A percentile compares a stretch with the other conserved stretches of the same genome.
Conservation (phyloP, 2,888 invertebrate species). For the Eumerus sabulonum region DNA sequence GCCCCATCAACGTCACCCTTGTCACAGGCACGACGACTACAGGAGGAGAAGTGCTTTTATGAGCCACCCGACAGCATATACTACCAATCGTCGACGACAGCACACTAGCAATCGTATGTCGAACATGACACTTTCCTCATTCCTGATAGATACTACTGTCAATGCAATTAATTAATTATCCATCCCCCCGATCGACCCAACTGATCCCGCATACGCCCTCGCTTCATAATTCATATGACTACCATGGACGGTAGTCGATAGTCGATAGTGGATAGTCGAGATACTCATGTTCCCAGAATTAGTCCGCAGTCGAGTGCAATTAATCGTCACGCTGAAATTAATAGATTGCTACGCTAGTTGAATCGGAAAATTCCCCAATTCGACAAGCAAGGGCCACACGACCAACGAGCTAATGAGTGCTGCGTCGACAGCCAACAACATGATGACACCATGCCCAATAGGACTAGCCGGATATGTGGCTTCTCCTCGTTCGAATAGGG, state of each 20-base stretch:
- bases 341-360: conserved; percentile 57
- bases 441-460: too few relatives aligned
- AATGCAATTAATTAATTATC: conserved; percentile 60
- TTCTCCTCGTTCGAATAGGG: too few relatives aligned
- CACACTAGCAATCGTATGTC: conserved; percentile 49
- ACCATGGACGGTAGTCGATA: too few relatives aligned
- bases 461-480: too few relatives aligned
- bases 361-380: conserved; percentile 57
- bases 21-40: background rate
- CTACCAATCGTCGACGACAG: too few relatives aligned
- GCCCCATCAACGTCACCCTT: conserved; percentile 4
- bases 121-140: conserved; percentile 51
- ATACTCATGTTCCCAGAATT: conserved; percentile 53
- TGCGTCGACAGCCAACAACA: conserved; percentile 44
- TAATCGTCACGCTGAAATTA: conserved; percentile 63
- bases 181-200: background rate
- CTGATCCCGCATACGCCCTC: background rate
- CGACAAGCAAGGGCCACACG: conserved; percentile 10
- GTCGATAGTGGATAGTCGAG: background rate
- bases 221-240: conserved; percentile 60
- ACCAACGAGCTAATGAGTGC: conserved; percentile 56
- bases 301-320: conserved; percentile 67
- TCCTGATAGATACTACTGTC: conserved; percentile 51
- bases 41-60: background rate
- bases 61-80: background rate